phyloP scores from a whole-genome alignment of 2,797 vertebrate species.

The Pteropus rufus region DNA sequence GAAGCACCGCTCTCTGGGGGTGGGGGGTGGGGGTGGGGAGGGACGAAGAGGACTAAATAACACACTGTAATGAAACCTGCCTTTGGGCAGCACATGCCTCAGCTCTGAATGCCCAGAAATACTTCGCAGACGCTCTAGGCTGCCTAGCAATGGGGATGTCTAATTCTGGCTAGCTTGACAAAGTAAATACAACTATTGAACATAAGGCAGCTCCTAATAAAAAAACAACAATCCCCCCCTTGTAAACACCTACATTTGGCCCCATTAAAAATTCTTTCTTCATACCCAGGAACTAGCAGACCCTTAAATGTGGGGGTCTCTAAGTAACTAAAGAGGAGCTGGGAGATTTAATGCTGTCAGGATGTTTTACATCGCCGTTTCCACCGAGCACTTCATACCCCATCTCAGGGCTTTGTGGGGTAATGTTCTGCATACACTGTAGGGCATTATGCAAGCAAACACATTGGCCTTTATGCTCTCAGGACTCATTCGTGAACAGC shows the following conservation, averaged over 20 bases:
- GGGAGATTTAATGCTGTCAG: slow-evolving; percentile 40
- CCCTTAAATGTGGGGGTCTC: slow-evolving; percentile 66
- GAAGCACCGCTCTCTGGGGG: not conserved
- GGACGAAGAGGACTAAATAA: slow-evolving; percentile 47
- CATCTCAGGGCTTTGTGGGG: slow-evolving; percentile 17
- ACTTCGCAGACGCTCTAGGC: slow-evolving; percentile 73
- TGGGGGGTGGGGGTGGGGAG: slow-evolving; percentile 54
- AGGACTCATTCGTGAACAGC: not conserved
- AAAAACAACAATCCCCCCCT: slow-evolving; percentile 66
- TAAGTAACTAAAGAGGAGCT: slow-evolving; percentile 19
- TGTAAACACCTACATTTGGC: slow-evolving; percentile 75
- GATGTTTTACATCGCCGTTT: slow-evolving; percentile 1
- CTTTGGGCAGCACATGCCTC: slow-evolving; percentile 74
- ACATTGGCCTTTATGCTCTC: not conserved
- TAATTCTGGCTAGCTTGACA: slow-evolving; percentile 79
- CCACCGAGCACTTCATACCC: slow-evolving; percentile 2
- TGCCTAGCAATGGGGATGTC: slow-evolving; percentile 81
- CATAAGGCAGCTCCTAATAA: slow-evolving; percentile 70
- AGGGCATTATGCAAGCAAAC: slow-evolving; percentile 5
- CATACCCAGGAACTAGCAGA: slow-evolving; percentile 76
- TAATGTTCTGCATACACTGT: not conserved
- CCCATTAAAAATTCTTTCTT: slow-evolving; percentile 72
- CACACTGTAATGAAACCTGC: slow-evolving; percentile 76
- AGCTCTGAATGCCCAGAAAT: slow-evolving; percentile 79
- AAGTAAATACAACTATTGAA: slow-evolving; percentile 78